Base-by-base conservation (phyloP, 53 echinoderm and acorn worm species). In the Holothuria leucospilota region DNA sequence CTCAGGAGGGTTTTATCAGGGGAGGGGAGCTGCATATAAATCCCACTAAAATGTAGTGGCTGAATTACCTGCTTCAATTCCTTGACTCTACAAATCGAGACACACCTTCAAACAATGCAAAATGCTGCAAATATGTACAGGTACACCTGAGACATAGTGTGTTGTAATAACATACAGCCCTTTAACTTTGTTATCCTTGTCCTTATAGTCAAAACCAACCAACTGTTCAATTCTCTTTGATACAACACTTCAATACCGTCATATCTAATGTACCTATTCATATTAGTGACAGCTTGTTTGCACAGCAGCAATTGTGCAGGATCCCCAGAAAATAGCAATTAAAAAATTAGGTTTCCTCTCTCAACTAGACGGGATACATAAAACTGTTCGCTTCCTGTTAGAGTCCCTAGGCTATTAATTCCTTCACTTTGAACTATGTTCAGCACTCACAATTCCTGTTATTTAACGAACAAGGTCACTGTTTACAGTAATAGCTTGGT, bases 341-440 rank as follows among this genome's bases (percentile, higher is more conserved):
- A 80, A 80, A 80, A 80, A 80, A 80, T 80, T 80, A 80, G 80
- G 80, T 80, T 80, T 80, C 80, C 80, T 80, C 80, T 80, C 30
- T 80, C 80, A 80, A 80, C 80, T 25, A 80, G 80, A 80, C 80
- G 80, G 80, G 80, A 80, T 80, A 80, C 80, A 80, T 80, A 80
- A 80, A 80, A 80, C 53, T 61, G 80, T 80, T 38, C 38, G 34
- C 80, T 80, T 80, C 80, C 80, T 80, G 80, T 80, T 80, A 29
- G 56, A 59, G 52, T 49, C 75, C 39, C 52, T 51, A 15, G 60
- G 80, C 59, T 38, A 80, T 59, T 61, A 80, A 60, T 34, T 59
- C 61, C 80, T 61, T 80, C 59, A 38, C 56, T 21, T 34, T 80
- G 80, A 80, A 80, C 80, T 59, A 80, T 80, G 80, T 80, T 80